Conservation (phyloP, 2,888 invertebrate genomes). For the Limnephilus marmoratus region DNA sequence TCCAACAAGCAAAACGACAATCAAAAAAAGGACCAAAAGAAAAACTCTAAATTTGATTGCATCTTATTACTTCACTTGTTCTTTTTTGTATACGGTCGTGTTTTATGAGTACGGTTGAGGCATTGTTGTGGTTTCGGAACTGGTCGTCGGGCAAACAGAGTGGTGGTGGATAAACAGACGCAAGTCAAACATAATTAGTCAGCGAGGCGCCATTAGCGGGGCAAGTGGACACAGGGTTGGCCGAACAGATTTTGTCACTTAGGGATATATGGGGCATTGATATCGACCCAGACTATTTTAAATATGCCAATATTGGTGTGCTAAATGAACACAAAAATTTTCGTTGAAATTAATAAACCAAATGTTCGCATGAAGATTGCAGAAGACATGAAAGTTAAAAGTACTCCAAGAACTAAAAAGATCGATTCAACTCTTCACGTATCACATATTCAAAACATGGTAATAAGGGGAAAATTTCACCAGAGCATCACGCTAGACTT, state of each 20-base stretch:
- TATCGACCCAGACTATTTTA: neutral
- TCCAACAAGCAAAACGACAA: neutral
- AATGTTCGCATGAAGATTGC: neutral
- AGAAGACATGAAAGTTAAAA: no score
- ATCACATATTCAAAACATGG: no score
- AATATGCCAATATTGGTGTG: neutral
- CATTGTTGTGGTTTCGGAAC: neutral
- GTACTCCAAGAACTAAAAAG: no score
- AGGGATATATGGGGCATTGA: neutral
- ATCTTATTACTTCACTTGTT: neutral
- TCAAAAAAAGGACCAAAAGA: neutral
- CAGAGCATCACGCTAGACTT: no score
- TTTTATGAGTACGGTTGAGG: neutral
- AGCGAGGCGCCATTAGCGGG: conserved; percentile 53
- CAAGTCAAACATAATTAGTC: conserved; percentile 61
- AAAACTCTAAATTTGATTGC: neutral
- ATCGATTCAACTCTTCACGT: no score
- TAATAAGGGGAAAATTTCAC: no score
- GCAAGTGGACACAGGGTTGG: conserved; percentile 36
- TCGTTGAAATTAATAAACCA: neutral
- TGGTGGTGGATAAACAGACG: conserved; percentile 50
- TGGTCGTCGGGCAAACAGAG: conserved; percentile 42
- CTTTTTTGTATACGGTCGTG: neutral
- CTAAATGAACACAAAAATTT: neutral
- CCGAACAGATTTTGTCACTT: conserved; percentile 39